These are phyloP conservation scores for Pollimyrus isidori DNA, from an alignment of 2,113 vertebrate genomes.

Conservation along the genomic window DNA sequence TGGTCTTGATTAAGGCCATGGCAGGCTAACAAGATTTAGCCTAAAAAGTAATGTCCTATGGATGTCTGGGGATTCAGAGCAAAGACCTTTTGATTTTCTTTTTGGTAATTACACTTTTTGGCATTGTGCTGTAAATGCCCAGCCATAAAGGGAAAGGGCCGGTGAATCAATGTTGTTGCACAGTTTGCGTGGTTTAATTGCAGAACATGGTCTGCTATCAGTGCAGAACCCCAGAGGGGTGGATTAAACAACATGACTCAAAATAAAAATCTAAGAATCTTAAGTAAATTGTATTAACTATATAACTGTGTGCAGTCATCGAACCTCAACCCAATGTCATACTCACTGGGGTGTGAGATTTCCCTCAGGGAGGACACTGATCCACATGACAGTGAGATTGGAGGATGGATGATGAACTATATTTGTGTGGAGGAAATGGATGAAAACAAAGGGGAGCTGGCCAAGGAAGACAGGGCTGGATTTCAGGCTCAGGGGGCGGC, in stretches of 20 bases:
- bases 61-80: not conserved
- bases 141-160: conserved; percentile 12
- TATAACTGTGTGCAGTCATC: not conserved
- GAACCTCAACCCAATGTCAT: not conserved
- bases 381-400: not conserved
- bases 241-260: conserved; percentile 29
- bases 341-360: not conserved
- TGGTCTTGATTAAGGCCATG: not conserved
- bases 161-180: conserved; percentile 27
- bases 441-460: not conserved
- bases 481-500: not conserved
- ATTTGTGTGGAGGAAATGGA: not conserved
- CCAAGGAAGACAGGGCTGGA: not conserved
- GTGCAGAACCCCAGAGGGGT: conserved; percentile 35
- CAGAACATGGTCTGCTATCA: conserved; percentile 47
- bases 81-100: not conserved
- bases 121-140: not conserved
- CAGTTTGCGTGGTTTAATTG: conserved; percentile 20
- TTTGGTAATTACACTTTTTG: conserved; percentile 7
- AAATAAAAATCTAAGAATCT: conserved; percentile 19
- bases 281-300: not conserved
- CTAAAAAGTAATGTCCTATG: not conserved
- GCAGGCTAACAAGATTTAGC: not conserved
- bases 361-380: not conserved
- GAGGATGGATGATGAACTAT: not conserved